Conservation (phyloP, 1,140 invertebrate genomes). For the Chlorops oryzae region DNA sequence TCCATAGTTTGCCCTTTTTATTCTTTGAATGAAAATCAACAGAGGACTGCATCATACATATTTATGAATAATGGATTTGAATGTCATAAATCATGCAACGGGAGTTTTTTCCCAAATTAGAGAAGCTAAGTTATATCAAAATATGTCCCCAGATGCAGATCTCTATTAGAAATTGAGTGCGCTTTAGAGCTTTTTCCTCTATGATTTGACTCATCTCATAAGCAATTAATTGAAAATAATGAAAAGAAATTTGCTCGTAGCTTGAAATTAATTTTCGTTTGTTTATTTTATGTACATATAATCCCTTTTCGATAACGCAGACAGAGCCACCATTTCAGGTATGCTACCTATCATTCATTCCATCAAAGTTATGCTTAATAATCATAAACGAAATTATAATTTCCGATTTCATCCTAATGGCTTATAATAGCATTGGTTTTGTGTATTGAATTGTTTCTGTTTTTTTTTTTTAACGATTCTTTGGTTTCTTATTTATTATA, state of each 20-base stretch:
- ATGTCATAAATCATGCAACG: no score
- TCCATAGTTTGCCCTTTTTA: background rate
- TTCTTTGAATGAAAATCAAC: background rate
- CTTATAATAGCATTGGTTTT: conserved; percentile 6
- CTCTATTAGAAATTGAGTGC: no score
- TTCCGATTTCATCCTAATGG: conserved; percentile 5
- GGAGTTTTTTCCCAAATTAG: no score
- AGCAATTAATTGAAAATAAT: conserved; percentile 12
- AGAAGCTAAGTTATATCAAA: no score
- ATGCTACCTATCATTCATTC: no score
- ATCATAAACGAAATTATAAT: no score
- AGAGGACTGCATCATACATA: background rate
- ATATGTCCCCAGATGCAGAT: no score
- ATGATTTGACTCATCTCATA: background rate
- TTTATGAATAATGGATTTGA: no score
- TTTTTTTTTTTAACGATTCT: conserved; percentile 3
- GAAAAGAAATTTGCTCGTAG: conserved; percentile 43
- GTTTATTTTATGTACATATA: conserved; percentile 45
- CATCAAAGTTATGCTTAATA: no score
- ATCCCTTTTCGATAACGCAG: conserved; percentile 42
- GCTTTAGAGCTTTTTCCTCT: no score
- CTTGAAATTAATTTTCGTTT: conserved; percentile 39
- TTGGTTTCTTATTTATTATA: background rate
- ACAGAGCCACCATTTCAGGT: conserved; percentile 48
- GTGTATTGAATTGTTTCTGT: background rate